Base-by-base conservation (phyloP, 2,888 invertebrate genomes). In the Tuta absoluta region DNA sequence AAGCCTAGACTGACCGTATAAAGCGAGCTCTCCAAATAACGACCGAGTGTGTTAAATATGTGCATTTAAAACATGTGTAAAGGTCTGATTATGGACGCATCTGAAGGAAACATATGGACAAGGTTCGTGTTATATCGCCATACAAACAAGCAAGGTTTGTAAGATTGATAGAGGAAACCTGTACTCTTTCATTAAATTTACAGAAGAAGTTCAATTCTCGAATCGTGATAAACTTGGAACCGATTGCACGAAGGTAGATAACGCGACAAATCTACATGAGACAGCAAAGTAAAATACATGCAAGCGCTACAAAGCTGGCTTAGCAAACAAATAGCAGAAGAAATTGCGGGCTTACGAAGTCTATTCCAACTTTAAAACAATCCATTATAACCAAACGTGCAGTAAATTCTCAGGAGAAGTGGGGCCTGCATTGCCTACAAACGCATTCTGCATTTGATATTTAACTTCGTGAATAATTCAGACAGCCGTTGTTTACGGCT, bases 11-110 rank as follows among this genome's bases (percentile, higher is more conserved):
- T 57, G 33, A 62, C 63, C 65, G 64, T 63, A 65, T 66, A 66
- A 64, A 61, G 59, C 65, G 38, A 66, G 65, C 66, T 66, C 64
- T 68, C 66, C 63, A 63, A 63, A 63, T 63, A 61, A 63, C 24
- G 65, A 58, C 59, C 51, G 57, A 45, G 57, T 49, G 65, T 60
- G 63, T 66, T 65, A 66, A 68, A 59, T 68, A 68, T 68, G 68
- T 64, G 66, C 68, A 66, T 68, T 68, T 68, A 63, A 65, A 68
- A 62, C 63, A 66, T 68, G 53, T 62, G 65, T 64, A 64, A 63
- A 62, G 63, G 63, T 61, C 63, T 61, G 62, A 61, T 63, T 61
- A 56, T 49, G 63, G 49, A 49, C 37, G 38, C 61, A 48, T 48
- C 63, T 49, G 45, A 33, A 63, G 48, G 60, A 63, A 59, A 48